These are phyloP conservation scores for Leucoraja ocellata DNA, from an alignment of 2,797 vertebrate species.

Conservation along the genomic window DNA sequence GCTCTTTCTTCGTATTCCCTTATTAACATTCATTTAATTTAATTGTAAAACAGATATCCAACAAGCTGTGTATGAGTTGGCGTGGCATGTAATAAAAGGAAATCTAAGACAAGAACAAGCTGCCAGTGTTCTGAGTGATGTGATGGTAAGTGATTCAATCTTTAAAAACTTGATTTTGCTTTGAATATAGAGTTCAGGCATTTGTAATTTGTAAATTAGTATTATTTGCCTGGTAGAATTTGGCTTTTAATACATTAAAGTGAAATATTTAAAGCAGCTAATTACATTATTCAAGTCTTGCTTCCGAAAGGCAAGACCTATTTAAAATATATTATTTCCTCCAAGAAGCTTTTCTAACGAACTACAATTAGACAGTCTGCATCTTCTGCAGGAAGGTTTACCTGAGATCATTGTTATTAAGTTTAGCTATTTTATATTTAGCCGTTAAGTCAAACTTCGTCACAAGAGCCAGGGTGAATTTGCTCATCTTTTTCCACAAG, in stretches of 20 bases:
- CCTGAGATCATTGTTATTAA: not conserved
- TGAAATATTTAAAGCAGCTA: not conserved
- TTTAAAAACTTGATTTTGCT: constrained; percentile 39
- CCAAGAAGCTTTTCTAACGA: not conserved
- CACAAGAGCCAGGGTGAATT: not conserved
- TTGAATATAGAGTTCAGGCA: constrained; percentile 42
- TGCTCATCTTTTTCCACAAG: too few relatives aligned
- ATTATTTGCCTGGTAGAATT: not conserved
- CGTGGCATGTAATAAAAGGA: constrained; percentile 85
- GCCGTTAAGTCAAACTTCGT: not conserved
- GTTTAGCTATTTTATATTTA: not conserved
- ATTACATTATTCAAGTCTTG: not conserved
- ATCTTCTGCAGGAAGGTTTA: not conserved
- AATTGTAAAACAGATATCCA: constrained; percentile 72
- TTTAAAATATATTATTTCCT: not conserved
- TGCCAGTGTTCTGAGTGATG: constrained; percentile 75
- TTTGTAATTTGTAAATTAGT: not conserved
- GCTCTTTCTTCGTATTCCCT: not conserved
- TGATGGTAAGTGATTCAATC: constrained; percentile 71
- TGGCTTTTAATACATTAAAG: not conserved
- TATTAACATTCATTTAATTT: constrained; percentile 42
- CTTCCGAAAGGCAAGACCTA: not conserved
- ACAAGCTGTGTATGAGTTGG: constrained; percentile 84
- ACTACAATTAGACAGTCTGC: not conserved
- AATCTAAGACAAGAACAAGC: constrained; percentile 88